Base-by-base conservation (phyloP, 53 echinoderm and acorn worm species). In the Mesocentrotus franciscanus region DNA sequence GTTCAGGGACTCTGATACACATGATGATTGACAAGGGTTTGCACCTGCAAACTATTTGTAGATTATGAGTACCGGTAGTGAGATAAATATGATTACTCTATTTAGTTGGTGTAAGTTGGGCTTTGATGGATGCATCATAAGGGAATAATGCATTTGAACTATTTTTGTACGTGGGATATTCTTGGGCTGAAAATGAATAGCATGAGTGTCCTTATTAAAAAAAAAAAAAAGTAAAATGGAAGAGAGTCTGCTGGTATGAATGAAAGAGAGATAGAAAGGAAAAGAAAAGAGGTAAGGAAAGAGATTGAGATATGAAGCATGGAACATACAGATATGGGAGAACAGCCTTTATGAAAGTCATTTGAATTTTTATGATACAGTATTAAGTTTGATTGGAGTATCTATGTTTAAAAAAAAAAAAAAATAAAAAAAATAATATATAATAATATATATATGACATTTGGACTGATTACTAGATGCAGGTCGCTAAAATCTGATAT, bases 41-140 rank as follows among this genome's bases (percentile, higher is more conserved):
- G 49, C 6, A 7, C 49, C 6, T 49, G 49, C 49, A 49, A 49
- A 49, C 49, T 49, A 4, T 49, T 49, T 39, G 20, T 20, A 76
- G 36, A 74, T 74, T 74, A 74, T 74, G 30, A 22, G 49, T n/a
- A n/a, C n/a, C n/a, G n/a, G n/a, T 42, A 42, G 39, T 42, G 22
- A 49, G 20, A 84, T 49, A 84, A 49, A 84, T 84, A 49, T 49
- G 84, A 84, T 84, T 39, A 84, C 84, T 84, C 15, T 49, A 84
- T 84, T 84, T 84, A 9, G 20, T 4, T 36, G 84, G 11, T 49
- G 78, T 49, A 49, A 49, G 49, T 5, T 42, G 42, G 17, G 49
- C 8, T 20, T 17, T 49, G 16, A 20, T 27, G 29, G 72, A 29
- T 71, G 49, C 49, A 83, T 39, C 49, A 83, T 17, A 83, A 4